A percentile compares a stretch with the other conserved stretches of the same genome.
phyloP scores from a whole-genome alignment of 2,113 vertebrate species.

The Lonchura striata region DNA sequence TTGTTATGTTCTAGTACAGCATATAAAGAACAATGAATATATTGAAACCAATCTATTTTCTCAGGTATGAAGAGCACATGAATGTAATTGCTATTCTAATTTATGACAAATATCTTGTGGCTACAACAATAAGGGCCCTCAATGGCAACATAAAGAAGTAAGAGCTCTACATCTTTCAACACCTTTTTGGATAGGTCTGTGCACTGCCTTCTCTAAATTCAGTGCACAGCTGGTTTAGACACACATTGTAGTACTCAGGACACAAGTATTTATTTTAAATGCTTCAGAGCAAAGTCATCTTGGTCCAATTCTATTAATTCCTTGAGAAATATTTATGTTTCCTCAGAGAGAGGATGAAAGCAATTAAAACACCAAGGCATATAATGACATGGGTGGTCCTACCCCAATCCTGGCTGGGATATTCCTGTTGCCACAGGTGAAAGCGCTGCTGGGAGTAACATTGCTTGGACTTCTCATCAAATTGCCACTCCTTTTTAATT shows the following conservation, averaged over 20 bases:
- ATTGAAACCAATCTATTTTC: conserved; percentile 5
- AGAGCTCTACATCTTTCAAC: neutral
- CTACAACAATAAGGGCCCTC: neutral
- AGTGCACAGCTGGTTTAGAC: neutral
- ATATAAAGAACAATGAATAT: neutral
- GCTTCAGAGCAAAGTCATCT: neutral
- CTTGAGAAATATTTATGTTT: neutral
- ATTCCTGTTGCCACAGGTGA: neutral
- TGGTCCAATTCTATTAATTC: neutral
- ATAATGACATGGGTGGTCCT: neutral
- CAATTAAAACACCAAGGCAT: neutral
- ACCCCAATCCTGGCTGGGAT: accelerated
- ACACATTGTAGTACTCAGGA: neutral
- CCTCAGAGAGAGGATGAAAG: neutral
- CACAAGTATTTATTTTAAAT: neutral
- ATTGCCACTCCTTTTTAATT: neutral
- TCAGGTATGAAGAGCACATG: neutral
- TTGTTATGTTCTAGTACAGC: neutral
- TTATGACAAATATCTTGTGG: neutral
- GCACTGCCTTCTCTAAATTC: neutral
- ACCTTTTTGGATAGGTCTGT: neutral
- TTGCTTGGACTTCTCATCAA: neutral
- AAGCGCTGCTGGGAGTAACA: neutral
- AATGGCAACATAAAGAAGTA: neutral
- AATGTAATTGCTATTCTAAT: conserved; percentile 6